A percentile compares a stretch with the other conserved stretches of the same genome.
Conservation (phyloP, 1,140 invertebrate genomes). For the Sitodiplosis mosellana region DNA sequence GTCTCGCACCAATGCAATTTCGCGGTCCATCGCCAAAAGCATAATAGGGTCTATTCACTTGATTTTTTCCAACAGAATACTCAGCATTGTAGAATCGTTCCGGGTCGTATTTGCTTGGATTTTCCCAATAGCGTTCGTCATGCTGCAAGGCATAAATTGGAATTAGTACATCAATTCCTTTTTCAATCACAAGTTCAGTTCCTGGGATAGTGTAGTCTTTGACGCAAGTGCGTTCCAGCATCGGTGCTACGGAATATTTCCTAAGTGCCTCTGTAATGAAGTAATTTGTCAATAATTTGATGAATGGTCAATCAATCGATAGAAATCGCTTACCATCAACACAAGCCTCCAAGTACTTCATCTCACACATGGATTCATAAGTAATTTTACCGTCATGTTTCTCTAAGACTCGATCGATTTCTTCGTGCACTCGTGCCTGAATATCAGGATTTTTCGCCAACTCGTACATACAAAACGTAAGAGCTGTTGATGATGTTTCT, state of each 20-base stretch:
- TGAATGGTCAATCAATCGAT: no score
- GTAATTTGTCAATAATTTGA: no score
- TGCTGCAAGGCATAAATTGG: slow-evolving; percentile 41
- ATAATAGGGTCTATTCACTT: slow-evolving; percentile 9
- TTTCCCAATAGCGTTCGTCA: slow-evolving; percentile 32
- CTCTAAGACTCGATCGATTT: slow-evolving; percentile 23
- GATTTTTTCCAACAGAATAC: slow-evolving; percentile 6
- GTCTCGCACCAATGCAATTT: slow-evolving; percentile 13
- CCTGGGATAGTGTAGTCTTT: slow-evolving; percentile 34
- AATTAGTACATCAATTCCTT: slow-evolving; percentile 36
- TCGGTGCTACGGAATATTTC: no score
- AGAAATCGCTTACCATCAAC: slow-evolving; percentile 10
- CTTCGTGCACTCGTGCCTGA: slow-evolving; percentile 27
- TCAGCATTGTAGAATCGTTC: not conserved
- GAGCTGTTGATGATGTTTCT: slow-evolving; percentile 33
- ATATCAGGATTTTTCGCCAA: slow-evolving; percentile 31
- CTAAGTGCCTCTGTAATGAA: no score
- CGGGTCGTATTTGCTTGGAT: not conserved
- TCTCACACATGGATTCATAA: slow-evolving; percentile 16
- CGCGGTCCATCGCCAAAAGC: slow-evolving; percentile 11
- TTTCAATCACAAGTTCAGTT: slow-evolving; percentile 30
- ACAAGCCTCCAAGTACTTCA: slow-evolving; percentile 23
- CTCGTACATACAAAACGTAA: slow-evolving; percentile 28
- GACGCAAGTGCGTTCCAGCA: no score
- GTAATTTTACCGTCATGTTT: slow-evolving; percentile 15